Evolutionary conservation across 2,797 vertebrate species (phyloP).

Genomic region (Chromobotia macracanthus): DNA sequence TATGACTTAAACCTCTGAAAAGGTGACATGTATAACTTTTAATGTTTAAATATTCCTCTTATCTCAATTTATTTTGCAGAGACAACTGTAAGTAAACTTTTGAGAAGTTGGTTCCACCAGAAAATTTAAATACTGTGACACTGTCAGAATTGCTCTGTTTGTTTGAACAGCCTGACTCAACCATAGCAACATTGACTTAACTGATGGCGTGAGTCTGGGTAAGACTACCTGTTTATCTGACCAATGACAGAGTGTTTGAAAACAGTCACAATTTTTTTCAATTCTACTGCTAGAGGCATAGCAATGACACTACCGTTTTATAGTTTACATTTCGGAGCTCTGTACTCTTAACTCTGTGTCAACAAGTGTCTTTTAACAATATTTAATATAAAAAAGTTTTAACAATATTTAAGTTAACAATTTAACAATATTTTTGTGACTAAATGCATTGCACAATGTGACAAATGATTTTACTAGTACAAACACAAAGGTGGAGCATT

Average conservation of each 20-base stretch:
- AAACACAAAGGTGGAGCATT: background rate
- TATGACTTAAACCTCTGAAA: background rate
- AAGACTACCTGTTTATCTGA: background rate
- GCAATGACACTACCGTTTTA: background rate
- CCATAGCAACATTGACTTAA: background rate
- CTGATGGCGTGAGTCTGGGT: background rate
- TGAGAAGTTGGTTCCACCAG: too few species aligned
- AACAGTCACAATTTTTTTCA: background rate
- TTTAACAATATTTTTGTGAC: background rate
- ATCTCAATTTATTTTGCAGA: conserved; percentile 1
- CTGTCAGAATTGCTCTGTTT: background rate
- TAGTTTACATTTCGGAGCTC: background rate
- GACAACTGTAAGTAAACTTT: background rate
- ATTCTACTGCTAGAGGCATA: background rate
- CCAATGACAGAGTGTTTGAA: background rate
- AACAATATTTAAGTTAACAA: background rate
- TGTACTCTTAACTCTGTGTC: too few species aligned
- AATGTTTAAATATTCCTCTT: background rate
- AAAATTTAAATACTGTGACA: too few species aligned
- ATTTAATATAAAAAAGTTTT: background rate
- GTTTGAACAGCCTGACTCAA: background rate
- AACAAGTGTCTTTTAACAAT: background rate
- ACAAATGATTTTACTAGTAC: background rate
- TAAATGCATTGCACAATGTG: background rate
- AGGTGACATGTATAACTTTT: background rate